phyloP scores from a whole-genome alignment of 2,797 vertebrate species.

The Clarias platycephalus region DNA sequence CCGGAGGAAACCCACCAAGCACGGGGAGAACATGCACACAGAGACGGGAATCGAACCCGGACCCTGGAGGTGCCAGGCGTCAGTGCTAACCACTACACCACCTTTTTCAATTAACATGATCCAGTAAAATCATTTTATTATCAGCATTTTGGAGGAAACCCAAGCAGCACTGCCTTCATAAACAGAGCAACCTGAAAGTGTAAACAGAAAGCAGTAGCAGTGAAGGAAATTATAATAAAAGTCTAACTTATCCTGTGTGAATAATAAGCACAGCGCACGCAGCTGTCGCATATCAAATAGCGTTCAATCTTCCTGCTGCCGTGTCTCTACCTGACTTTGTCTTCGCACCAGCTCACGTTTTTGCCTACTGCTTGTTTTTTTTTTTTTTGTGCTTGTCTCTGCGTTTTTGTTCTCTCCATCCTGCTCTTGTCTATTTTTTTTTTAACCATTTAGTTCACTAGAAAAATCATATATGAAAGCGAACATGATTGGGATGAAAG shows the following conservation, averaged over 20 bases:
- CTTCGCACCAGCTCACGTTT: neutral
- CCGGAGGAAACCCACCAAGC: no score
- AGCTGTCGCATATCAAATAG: neutral
- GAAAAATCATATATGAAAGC: neutral
- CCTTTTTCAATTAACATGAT: neutral
- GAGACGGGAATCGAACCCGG: no score
- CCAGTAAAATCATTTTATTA: neutral
- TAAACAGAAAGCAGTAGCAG: neutral
- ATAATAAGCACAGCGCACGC: no score
- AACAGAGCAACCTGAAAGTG: neutral
- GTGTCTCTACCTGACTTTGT: neutral
- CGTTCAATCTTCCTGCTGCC: neutral
- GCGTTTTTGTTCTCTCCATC: neutral
- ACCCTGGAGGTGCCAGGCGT: no score
- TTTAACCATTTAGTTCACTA: neutral
- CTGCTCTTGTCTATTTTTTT: neutral
- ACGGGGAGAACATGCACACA: no score
- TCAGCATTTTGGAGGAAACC: neutral
- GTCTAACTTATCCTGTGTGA: neutral
- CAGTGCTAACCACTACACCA: no score
- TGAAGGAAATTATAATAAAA: neutral
- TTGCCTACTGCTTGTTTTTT: neutral
- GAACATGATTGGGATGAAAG: neutral
- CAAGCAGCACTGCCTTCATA: neutral
- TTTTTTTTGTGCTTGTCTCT: constrained; percentile 4